Evolutionary conservation across 2,113 vertebrate genomes (phyloP).

Genomic region (Alaudala cheleensis): DNA sequence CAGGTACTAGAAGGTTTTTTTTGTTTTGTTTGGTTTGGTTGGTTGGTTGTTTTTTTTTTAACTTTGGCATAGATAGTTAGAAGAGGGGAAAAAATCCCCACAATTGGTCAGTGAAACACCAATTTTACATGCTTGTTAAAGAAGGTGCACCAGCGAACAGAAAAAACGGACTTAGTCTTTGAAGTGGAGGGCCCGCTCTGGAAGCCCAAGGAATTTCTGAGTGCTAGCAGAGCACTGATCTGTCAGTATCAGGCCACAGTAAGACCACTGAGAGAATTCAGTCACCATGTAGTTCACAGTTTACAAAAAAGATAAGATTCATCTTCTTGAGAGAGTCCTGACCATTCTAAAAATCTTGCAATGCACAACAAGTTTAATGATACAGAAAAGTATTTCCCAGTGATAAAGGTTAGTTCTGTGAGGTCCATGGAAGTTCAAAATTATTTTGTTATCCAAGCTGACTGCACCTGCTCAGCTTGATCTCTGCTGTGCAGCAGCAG

Average conservation of each 20-base stretch:
- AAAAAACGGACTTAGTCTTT: neutral
- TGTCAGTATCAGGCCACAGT: neutral
- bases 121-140: neutral
- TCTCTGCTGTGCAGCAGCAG: neutral
- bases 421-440: neutral
- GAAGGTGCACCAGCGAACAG: neutral
- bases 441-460: neutral
- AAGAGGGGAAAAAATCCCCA: neutral
- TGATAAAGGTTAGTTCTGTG: neutral
- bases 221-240: neutral
- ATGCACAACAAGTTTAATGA: neutral
- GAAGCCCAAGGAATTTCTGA: neutral
- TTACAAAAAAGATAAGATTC: neutral
- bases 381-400: neutral
- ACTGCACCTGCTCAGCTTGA: neutral
- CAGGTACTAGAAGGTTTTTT: neutral
- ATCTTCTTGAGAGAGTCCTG: neutral
- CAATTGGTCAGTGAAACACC: neutral
- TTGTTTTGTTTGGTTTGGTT: neutral
- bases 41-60: no score
- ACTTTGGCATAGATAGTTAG: neutral
- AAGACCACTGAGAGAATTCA: neutral
- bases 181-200: neutral
- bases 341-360: neutral
- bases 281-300: neutral